A percentile compares a stretch with the other conserved stretches of the same genome.
Evolutionary conservation across 2,888 invertebrate species (phyloP).

Genomic region (Oxycera nigricornis): DNA sequence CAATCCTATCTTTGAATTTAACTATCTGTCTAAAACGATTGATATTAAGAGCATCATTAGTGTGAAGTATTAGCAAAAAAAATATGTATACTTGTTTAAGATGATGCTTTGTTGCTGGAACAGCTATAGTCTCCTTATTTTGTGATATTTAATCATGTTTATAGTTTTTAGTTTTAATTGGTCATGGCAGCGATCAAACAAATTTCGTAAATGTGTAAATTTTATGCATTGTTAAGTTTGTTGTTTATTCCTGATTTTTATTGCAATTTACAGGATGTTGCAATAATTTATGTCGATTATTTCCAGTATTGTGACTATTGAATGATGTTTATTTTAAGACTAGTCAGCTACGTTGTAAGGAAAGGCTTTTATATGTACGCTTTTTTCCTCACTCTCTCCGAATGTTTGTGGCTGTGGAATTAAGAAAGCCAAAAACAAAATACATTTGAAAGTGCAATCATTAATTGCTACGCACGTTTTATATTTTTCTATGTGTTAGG

Average conservation of each 20-base stretch:
- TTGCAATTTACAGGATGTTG: not conserved
- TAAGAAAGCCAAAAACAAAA: not conserved
- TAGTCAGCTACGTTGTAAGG: not conserved
- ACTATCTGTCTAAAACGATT: not conserved
- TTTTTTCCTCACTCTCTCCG: too few species aligned
- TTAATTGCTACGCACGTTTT: not conserved
- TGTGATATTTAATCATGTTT: conserved; percentile 16
- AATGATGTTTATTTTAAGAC: not conserved
- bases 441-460: not conserved
- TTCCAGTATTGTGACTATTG: not conserved
- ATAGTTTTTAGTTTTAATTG: not conserved
- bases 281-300: not conserved
- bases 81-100: not conserved
- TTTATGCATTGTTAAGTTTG: not conserved
- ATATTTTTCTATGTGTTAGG: not conserved
- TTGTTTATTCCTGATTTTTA: not conserved
- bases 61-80: not conserved
- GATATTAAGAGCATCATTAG: not conserved
- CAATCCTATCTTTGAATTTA: not conserved
- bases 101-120: not conserved
- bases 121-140: conserved; percentile 5
- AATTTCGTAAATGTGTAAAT: not conserved
- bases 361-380: too few species aligned
- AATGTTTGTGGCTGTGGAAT: not conserved
- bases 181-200: not conserved